Percentiles rank a stretch among this genome's conserved stretches.
These are phyloP conservation scores for Ganaspis sp. DNA, from an alignment of 1,140 invertebrate species.

Conservation along the genomic window DNA sequence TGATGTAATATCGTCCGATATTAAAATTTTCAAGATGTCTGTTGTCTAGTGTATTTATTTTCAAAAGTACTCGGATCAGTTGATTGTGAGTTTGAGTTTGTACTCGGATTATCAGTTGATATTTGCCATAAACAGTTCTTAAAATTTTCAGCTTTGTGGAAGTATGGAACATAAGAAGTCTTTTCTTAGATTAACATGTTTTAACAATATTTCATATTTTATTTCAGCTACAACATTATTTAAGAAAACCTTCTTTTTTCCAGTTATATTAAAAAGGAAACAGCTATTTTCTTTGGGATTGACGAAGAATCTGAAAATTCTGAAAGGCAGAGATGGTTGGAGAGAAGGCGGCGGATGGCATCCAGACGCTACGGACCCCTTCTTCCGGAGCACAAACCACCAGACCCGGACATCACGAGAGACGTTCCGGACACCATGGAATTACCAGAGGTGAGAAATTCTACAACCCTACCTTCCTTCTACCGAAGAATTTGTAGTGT, in stretches of 20 bases:
- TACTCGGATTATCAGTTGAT: no score
- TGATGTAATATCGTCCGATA: no score
- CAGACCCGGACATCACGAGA: constrained; percentile 80
- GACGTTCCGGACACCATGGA: constrained; percentile 74
- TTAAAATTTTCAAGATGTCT: no score
- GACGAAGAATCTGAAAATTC: constrained; percentile 83
- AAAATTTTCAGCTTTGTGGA: no score
- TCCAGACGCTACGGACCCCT: constrained; percentile 82
- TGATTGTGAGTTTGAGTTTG: no score
- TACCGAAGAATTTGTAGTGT: no score
- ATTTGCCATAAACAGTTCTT: no score
- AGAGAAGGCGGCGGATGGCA: constrained; percentile 84
- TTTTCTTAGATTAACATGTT: neutral
- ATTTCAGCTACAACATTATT: no score
- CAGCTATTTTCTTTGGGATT: constrained; percentile 87
- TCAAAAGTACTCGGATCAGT: no score
- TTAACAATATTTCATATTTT: neutral
- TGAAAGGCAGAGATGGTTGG: constrained; percentile 84
- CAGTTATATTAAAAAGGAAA: constrained; percentile 85
- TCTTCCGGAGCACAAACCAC: constrained; percentile 78
- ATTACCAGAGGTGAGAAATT: constrained; percentile 69
- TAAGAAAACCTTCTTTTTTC: constrained; percentile 35
- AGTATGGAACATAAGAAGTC: no score
- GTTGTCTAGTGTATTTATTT: no score
- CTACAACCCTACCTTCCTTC: no score